Evolutionary conservation across 2,888 invertebrate species (phyloP).

Genomic region (Sminthurinus aureus): DNA sequence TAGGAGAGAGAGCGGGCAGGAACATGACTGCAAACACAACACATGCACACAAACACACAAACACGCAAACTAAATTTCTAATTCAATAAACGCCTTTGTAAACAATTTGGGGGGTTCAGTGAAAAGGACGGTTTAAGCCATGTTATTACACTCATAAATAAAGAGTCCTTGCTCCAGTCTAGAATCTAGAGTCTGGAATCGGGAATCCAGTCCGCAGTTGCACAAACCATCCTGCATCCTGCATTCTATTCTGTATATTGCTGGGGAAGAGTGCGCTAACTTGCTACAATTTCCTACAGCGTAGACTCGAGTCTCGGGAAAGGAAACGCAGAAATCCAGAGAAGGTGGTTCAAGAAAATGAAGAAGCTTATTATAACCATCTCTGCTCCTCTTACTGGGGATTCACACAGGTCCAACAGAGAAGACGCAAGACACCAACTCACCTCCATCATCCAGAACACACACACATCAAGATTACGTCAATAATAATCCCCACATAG

Average conservation of each 20-base stretch:
- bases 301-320: not conserved
- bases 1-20: no score
- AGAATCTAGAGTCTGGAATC: not conserved
- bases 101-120: not conserved
- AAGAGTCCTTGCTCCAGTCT: not conserved
- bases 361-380: no score
- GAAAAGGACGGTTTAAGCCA: not conserved
- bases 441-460: no score
- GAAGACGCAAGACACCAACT: no score
- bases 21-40: no score
- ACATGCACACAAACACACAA: no score
- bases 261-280: not conserved
- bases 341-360: no score
- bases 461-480: no score
- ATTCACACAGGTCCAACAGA: no score
- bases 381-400: no score
- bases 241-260: not conserved
- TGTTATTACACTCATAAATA: conserved; percentile 1
- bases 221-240: not conserved
- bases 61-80: not conserved
- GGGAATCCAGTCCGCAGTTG: not conserved
- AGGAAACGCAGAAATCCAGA: no score
- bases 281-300: not conserved
- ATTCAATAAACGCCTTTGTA: conserved; percentile 9
- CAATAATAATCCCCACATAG: no score